These are phyloP conservation scores for Pagrus major DNA, from an alignment of 2,113 vertebrate species.

Conservation along the genomic window DNA sequence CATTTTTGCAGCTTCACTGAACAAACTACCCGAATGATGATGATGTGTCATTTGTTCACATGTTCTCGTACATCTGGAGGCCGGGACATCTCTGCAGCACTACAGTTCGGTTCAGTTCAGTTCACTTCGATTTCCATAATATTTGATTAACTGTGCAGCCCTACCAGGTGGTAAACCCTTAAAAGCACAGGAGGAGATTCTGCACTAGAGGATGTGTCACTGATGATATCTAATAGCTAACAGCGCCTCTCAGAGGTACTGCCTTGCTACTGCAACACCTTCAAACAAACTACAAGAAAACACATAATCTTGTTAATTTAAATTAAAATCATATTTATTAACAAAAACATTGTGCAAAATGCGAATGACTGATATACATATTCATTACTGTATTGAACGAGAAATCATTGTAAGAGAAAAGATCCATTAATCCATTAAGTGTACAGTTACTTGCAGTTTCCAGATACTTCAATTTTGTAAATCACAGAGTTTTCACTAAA, in stretches of 20 bases:
- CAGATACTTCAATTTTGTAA: neutral
- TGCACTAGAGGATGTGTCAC: neutral
- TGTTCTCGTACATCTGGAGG: too few relatives aligned
- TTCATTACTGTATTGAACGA: constrained; percentile 27
- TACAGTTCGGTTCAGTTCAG: too few relatives aligned
- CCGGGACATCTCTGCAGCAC: too few relatives aligned
- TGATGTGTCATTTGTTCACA: too few relatives aligned
- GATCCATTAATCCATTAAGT: constrained; percentile 3
- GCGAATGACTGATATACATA: constrained; percentile 47
- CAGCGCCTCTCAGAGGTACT: constrained; percentile 50
- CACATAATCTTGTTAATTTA: neutral
- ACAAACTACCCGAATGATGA: too few relatives aligned
- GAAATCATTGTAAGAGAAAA: neutral
- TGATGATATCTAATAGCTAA: constrained; percentile 19
- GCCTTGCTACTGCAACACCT: constrained; percentile 25
- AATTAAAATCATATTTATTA: constrained; percentile 72
- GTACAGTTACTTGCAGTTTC: constrained; percentile 21
- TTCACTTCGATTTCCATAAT: too few relatives aligned
- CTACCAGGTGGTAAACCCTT: neutral
- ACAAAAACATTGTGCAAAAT: constrained; percentile 72
- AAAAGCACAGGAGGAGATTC: neutral
- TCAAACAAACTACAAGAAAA: constrained; percentile 17
- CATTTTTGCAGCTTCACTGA: too few relatives aligned
- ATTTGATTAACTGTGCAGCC: too few relatives aligned
- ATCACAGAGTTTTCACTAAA: constrained; percentile 15